These are phyloP conservation scores for Chroicocephalus ridibundus DNA, from an alignment of 2,113 vertebrate species.

Conservation along the genomic window DNA sequence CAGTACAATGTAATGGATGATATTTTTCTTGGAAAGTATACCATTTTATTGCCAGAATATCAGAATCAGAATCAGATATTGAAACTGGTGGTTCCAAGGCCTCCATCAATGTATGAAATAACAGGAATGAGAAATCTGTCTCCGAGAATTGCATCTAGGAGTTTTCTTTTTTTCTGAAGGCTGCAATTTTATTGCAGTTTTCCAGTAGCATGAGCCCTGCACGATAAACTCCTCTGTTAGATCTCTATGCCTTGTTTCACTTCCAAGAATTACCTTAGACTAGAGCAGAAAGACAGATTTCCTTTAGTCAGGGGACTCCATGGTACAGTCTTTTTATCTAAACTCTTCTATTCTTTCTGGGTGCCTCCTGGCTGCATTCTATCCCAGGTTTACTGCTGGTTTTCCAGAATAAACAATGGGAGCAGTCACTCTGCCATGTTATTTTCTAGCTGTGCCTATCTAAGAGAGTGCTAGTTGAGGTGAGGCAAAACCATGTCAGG, in stretches of 20 bases:
- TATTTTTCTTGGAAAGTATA: background rate
- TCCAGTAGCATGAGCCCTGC: background rate
- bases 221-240: background rate
- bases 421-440: background rate
- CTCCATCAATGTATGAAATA: background rate
- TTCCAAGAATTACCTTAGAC: background rate
- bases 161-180: background rate
- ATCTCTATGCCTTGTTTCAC: background rate
- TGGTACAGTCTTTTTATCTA: background rate
- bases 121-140: background rate
- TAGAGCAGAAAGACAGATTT: background rate
- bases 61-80: background rate
- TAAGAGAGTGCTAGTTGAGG: background rate
- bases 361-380: background rate
- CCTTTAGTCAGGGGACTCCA: background rate
- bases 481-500: background rate
- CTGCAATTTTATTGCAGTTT: background rate
- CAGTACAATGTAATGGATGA: background rate
- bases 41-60: background rate
- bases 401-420: background rate
- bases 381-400: background rate
- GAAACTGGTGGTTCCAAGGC: background rate
- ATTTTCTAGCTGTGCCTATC: background rate
- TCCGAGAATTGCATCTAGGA: background rate
- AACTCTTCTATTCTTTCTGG: background rate